phyloP scores from a whole-genome alignment of 2,113 vertebrate species.

The Labrus mixtus region DNA sequence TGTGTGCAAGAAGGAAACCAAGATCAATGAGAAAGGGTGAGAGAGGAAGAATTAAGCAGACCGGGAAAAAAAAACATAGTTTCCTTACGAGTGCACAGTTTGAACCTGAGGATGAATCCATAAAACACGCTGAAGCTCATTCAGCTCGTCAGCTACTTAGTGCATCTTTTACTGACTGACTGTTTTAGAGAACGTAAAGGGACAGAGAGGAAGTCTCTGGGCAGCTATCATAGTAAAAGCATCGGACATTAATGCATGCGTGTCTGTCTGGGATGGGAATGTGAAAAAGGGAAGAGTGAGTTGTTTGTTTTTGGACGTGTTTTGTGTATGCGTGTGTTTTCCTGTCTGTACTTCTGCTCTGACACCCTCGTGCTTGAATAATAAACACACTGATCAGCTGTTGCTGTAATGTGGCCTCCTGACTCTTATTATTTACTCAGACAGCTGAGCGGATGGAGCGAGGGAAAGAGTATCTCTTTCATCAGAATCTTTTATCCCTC shows the following conservation, averaged over 20 bases:
- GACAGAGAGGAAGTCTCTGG: slow-evolving; percentile 55
- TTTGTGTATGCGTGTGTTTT: slow-evolving; percentile 26
- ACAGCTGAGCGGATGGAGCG: slow-evolving; percentile 32
- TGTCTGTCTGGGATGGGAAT: slow-evolving; percentile 4
- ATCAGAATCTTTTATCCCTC: slow-evolving; percentile 16
- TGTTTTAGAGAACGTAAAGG: slow-evolving; percentile 29
- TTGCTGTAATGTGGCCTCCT: slow-evolving; percentile 59
- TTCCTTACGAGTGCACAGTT: slow-evolving; percentile 24
- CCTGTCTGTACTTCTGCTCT: slow-evolving; percentile 43
- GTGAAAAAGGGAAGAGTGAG: slow-evolving; percentile 27
- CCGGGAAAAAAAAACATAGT: slow-evolving; percentile 15
- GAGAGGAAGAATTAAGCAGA: slow-evolving; percentile 1
- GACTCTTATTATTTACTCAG: slow-evolving; percentile 48
- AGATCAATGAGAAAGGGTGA: neutral
- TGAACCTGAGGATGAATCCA: slow-evolving; percentile 23
- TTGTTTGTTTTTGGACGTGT: slow-evolving; percentile 43
- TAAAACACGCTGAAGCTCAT: slow-evolving; percentile 20
- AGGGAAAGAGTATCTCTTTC: slow-evolving; percentile 12
- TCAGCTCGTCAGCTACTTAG: slow-evolving; percentile 36
- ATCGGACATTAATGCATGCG: slow-evolving; percentile 6
- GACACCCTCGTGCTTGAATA: slow-evolving; percentile 59
- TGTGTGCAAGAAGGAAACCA: slow-evolving; percentile 9
- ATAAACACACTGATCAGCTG: slow-evolving; percentile 71
- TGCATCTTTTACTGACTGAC: slow-evolving; percentile 24
- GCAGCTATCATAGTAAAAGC: slow-evolving; percentile 29